Evolutionary conservation across 2,797 vertebrate species (phyloP).

Genomic region (Coreius guichenoti): DNA sequence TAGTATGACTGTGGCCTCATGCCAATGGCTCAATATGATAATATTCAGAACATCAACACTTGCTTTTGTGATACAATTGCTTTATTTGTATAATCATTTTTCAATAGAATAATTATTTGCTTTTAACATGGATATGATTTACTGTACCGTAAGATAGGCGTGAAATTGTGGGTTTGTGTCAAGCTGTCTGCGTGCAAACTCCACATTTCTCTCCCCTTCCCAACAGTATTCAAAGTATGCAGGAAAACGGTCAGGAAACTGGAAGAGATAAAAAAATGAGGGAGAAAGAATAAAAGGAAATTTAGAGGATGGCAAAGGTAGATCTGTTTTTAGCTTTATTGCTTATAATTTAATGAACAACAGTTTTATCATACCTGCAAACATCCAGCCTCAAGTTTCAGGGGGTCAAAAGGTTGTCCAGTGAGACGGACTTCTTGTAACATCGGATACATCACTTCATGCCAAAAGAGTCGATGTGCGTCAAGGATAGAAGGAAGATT

Average conservation of each 20-base stretch:
- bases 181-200: conserved; percentile 77
- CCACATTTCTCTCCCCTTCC: conserved; percentile 79
- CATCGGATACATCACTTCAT: conserved; percentile 82
- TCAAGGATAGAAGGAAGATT: conserved; percentile 79
- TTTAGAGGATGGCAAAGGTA: background rate
- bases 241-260: conserved; percentile 82
- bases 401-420: conserved; percentile 81
- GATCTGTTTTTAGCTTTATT: background rate
- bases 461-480: conserved; percentile 83
- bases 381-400: conserved; percentile 79
- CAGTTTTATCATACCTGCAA: conserved; percentile 73
- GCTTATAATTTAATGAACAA: background rate
- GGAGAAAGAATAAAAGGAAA: background rate
- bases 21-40: background rate
- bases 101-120: background rate
- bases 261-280: background rate
- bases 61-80: background rate
- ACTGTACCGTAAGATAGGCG: conserved; percentile 76
- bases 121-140: background rate
- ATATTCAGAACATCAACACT: background rate
- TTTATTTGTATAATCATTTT: background rate
- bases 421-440: conserved; percentile 75
- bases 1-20: background rate
- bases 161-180: conserved; percentile 79
- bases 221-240: conserved; percentile 82